Evolutionary conservation across 2,888 invertebrate species (phyloP).

Genomic region (Siphonodentalium dalli): DNA sequence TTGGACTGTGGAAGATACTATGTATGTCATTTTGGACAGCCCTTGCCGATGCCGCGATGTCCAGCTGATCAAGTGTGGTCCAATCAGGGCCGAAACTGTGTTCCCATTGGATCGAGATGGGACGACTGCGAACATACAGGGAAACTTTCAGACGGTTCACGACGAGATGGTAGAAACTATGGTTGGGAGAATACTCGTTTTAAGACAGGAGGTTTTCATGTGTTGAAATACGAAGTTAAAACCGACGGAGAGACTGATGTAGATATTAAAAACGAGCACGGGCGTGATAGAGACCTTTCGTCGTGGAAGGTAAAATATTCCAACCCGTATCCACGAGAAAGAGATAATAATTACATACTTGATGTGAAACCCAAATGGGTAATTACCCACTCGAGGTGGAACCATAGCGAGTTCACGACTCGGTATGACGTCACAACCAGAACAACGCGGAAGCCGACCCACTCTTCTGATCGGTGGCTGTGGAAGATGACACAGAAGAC

Average conservation of each 20-base stretch:
- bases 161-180: background rate
- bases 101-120: constrained; percentile 31
- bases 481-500: background rate
- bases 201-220: background rate
- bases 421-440: background rate
- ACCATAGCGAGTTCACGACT: too few relatives aligned
- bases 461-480: background rate
- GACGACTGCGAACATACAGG: constrained; percentile 27
- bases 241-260: too few relatives aligned
- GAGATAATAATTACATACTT: too few relatives aligned
- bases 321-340: too few relatives aligned
- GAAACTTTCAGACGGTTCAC: background rate
- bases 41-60: constrained; percentile 32
- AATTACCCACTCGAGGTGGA: too few relatives aligned
- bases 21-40: constrained; percentile 35
- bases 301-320: too few relatives aligned
- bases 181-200: background rate
- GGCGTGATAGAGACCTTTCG: too few relatives aligned
- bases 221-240: background rate
- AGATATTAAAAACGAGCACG: too few relatives aligned
- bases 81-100: constrained; percentile 30
- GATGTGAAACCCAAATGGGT: too few relatives aligned
- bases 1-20: constrained; percentile 30
- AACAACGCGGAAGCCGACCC: background rate
- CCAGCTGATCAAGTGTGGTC: constrained; percentile 34